Conservation (phyloP, 2,113 vertebrate species). For the Xyrauchen texanus region DNA sequence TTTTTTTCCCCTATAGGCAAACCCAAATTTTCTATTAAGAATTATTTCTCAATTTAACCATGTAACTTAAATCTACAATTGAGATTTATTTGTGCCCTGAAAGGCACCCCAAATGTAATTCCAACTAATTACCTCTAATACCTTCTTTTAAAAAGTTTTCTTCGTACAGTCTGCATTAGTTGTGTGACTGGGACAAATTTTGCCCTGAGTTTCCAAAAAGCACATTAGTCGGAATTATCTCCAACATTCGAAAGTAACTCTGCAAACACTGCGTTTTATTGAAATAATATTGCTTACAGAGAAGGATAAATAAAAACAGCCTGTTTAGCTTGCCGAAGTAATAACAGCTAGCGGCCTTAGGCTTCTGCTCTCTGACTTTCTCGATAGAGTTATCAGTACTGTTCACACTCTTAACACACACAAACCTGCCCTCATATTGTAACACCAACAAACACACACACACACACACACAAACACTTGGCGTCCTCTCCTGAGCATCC, state of each 20-base stretch:
- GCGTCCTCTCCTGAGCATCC: conserved; percentile 37
- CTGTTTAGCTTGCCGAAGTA: conserved; percentile 22
- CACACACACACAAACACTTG: conserved; percentile 2
- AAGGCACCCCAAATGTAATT: background rate
- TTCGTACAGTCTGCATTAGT: background rate
- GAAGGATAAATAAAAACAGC: conserved; percentile 33
- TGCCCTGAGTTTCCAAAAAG: background rate
- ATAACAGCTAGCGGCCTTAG: conserved; percentile 22
- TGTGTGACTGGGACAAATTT: background rate
- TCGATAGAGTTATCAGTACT: conserved; percentile 37
- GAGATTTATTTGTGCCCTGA: background rate
- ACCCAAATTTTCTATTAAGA: no score
- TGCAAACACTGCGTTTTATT: conserved; percentile 16
- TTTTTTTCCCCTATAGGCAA: no score
- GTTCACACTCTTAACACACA: conserved; percentile 52
- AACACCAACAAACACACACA: conserved; percentile 3
- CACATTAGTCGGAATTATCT: background rate
- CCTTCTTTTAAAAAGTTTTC: background rate
- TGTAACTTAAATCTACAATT: background rate
- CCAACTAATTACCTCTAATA: background rate
- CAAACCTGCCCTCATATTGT: conserved; percentile 19
- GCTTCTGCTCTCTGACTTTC: conserved; percentile 40
- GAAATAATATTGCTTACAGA: conserved; percentile 35
- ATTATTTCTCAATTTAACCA: background rate
- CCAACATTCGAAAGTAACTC: conserved; percentile 7